These are phyloP conservation scores for Scatophagus argus DNA, from an alignment of 2,113 vertebrate genomes.

Conservation along the genomic window DNA sequence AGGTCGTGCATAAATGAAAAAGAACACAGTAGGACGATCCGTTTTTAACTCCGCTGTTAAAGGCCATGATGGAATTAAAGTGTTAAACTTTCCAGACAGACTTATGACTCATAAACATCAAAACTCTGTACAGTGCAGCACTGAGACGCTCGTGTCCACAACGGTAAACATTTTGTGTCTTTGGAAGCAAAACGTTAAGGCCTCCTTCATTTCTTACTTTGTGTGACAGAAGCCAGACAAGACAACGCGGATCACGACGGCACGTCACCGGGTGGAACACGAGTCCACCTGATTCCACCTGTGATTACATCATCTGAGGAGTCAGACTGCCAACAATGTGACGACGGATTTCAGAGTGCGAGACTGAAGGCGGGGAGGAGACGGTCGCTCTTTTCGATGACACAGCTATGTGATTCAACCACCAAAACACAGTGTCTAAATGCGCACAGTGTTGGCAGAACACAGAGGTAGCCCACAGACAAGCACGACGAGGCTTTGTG, in stretches of 20 bases:
- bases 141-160: slow-evolving; percentile 26
- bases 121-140: slow-evolving; percentile 35
- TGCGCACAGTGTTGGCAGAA: not conserved
- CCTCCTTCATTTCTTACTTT: slow-evolving; percentile 33
- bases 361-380: not conserved
- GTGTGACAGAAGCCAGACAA: not conserved
- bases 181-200: slow-evolving; percentile 55
- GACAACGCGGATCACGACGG: slow-evolving; percentile 16
- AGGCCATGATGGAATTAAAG: slow-evolving; percentile 25
- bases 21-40: slow-evolving; percentile 9
- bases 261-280: not conserved
- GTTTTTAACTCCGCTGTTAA: slow-evolving; percentile 24
- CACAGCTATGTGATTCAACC: not conserved
- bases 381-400: not conserved
- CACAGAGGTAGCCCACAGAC: no score
- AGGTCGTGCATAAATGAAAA: slow-evolving; percentile 13
- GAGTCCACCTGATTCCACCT: not conserved
- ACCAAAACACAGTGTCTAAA: not conserved
- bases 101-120: slow-evolving; percentile 8
- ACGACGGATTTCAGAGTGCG: not conserved
- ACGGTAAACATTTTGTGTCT: slow-evolving; percentile 48
- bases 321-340: not conserved
- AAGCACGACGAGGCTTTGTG: no score
- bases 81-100: not conserved
- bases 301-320: not conserved